Conservation (phyloP, 2,888 invertebrate species). For the Zelleria hepariella region DNA sequence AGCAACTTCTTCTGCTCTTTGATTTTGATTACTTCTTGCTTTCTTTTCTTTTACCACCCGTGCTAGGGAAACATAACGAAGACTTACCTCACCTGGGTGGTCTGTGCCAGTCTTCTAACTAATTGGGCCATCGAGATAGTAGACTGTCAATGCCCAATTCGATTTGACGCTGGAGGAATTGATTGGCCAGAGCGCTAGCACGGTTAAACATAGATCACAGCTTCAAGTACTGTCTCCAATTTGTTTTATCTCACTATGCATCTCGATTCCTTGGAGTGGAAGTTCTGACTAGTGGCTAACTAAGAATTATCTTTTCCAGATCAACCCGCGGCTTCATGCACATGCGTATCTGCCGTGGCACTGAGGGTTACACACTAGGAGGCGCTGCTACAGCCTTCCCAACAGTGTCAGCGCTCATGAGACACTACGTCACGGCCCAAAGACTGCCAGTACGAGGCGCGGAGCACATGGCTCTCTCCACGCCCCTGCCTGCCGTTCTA, state of each 20-base stretch:
- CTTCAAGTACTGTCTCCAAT: too few relatives aligned
- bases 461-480: slow-evolving; percentile 95
- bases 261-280: not conserved
- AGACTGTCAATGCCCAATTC: too few relatives aligned
- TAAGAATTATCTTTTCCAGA: slow-evolving; percentile 63
- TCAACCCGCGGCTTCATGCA: slow-evolving; percentile 97
- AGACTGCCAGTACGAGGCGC: slow-evolving; percentile 95
- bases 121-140: too few relatives aligned
- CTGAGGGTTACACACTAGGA: slow-evolving; percentile 89
- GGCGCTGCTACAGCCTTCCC: slow-evolving; percentile 94
- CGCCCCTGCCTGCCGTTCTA: slow-evolving; percentile 91
- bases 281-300: not conserved
- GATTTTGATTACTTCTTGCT: too few relatives aligned
- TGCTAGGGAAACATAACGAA: too few relatives aligned
- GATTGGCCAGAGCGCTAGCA: too few relatives aligned
- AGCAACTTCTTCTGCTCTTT: too few relatives aligned
- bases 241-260: not conserved
- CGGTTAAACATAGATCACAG: too few relatives aligned
- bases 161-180: too few relatives aligned
- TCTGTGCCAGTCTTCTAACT: too few relatives aligned
- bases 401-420: slow-evolving; percentile 94
- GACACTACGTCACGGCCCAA: slow-evolving; percentile 90
- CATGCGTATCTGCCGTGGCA: slow-evolving; percentile 90
- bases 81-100: too few relatives aligned
- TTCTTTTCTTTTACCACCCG: too few relatives aligned